Conservation (phyloP, 2,888 invertebrate species). For the Lasioglossum oenotherae region DNA sequence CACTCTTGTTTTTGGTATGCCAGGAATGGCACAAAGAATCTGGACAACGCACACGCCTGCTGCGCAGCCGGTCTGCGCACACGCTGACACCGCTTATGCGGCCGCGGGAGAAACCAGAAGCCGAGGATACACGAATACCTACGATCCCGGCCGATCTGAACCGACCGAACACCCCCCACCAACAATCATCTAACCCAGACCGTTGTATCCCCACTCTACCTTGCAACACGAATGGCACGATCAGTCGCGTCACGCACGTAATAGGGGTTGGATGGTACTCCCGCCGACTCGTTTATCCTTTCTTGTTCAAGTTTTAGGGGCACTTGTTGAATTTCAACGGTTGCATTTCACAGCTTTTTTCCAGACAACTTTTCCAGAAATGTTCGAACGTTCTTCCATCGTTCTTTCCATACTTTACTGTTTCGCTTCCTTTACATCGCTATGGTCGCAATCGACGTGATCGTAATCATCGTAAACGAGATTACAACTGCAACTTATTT, state of each 20-base stretch:
- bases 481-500: background rate
- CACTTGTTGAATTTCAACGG: slow-evolving; percentile 82
- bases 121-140: slow-evolving; percentile 72
- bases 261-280: slow-evolving; percentile 68
- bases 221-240: slow-evolving; percentile 41
- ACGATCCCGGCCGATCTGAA: slow-evolving; percentile 65
- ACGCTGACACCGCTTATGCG: slow-evolving; percentile 88
- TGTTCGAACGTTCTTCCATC: slow-evolving; percentile 22
- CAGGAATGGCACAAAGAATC: slow-evolving; percentile 99
- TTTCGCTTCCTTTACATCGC: background rate
- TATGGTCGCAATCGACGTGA: too few species aligned
- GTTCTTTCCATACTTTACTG: background rate
- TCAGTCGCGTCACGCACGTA: slow-evolving; percentile 77
- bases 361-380: slow-evolving; percentile 55
- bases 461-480: too few species aligned
- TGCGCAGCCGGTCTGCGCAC: slow-evolving; percentile 93
- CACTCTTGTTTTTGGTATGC: slow-evolving; percentile 92
- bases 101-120: slow-evolving; percentile 85
- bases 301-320: slow-evolving; percentile 65
- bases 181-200: background rate
- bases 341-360: slow-evolving; percentile 76
- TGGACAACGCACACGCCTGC: slow-evolving; percentile 95
- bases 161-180: slow-evolving; percentile 39
- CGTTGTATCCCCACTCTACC: slow-evolving; percentile 45
- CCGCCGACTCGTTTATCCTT: slow-evolving; percentile 55